Conservation (phyloP, 1,140 invertebrate species). For the Drosophila albomicans region DNA sequence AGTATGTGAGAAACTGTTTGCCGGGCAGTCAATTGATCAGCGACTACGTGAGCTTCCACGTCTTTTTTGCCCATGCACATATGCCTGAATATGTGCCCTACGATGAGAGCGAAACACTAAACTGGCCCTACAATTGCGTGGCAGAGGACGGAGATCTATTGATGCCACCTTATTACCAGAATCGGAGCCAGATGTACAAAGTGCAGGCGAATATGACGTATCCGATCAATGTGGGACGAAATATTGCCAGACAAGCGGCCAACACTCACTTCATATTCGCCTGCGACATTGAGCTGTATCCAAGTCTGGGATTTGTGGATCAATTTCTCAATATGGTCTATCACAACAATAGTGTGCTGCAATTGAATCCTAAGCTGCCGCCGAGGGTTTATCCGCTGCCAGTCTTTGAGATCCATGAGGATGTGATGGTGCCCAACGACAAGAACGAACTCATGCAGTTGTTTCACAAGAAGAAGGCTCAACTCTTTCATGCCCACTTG, state of each 20-base stretch:
- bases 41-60: slow-evolving; percentile 92
- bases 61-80: slow-evolving; percentile 93
- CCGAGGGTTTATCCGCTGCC: slow-evolving; percentile 67
- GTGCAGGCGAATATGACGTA: slow-evolving; percentile 91
- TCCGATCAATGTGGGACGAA: slow-evolving; percentile 94
- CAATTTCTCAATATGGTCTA: slow-evolving; percentile 93
- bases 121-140: slow-evolving; percentile 88
- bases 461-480: slow-evolving; percentile 89
- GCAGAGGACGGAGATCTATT: slow-evolving; percentile 36
- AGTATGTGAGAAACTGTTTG: slow-evolving; percentile 88
- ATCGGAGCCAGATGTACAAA: slow-evolving; percentile 89
- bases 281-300: slow-evolving; percentile 95
- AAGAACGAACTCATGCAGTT: slow-evolving; percentile 90
- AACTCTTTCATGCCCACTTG: slow-evolving; percentile 95
- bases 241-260: slow-evolving; percentile 92
- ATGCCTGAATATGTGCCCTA: slow-evolving; percentile 90
- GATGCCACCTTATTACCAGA: slow-evolving; percentile 88
- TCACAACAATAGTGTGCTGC: slow-evolving; percentile 87
- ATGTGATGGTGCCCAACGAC: slow-evolving; percentile 87
- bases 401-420: slow-evolving; percentile 67
- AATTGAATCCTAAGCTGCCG: slow-evolving; percentile 24
- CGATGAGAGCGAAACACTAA: slow-evolving; percentile 86
- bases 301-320: slow-evolving; percentile 90
- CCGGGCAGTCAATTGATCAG: slow-evolving; percentile 88
- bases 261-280: slow-evolving; percentile 93